Conservation (phyloP, 2,797 vertebrate genomes). For the Poeciliopsis gracilis region DNA sequence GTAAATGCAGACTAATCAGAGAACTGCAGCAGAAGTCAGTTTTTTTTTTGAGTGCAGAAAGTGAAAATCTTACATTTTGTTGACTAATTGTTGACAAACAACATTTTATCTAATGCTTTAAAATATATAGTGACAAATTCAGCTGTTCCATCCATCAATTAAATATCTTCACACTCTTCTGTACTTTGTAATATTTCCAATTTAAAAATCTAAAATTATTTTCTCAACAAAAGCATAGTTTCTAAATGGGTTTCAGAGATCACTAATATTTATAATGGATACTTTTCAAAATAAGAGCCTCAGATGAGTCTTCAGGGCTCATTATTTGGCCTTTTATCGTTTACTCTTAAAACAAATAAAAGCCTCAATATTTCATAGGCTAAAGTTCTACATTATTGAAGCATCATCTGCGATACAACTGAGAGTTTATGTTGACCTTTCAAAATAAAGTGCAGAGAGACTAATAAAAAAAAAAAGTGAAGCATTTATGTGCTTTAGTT, state of each 20-base stretch:
- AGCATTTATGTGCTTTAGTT: background rate
- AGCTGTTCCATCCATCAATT: too few species aligned
- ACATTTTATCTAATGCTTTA: background rate
- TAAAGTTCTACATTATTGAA: background rate
- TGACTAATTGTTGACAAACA: background rate
- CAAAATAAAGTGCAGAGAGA: background rate
- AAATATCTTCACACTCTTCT: too few species aligned
- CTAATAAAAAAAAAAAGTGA: background rate
- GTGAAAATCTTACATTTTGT: background rate
- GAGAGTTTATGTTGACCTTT: background rate
- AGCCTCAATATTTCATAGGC: background rate
- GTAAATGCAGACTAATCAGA: background rate
- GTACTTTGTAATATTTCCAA: too few species aligned
- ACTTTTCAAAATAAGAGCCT: background rate
- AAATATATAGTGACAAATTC: too few species aligned
- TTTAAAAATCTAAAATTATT: background rate
- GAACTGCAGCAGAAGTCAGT: background rate
- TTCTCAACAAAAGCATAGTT: background rate
- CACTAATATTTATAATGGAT: background rate
- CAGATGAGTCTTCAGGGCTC: background rate
- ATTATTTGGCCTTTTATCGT: background rate
- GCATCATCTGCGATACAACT: background rate
- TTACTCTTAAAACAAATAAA: background rate
- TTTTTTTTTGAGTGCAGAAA: background rate
- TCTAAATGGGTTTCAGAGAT: background rate